Evolutionary conservation across 2,888 invertebrate genomes (phyloP), one percentile per base, ranked within the genome.

Genomic region (Brenthis hecate): DNA sequence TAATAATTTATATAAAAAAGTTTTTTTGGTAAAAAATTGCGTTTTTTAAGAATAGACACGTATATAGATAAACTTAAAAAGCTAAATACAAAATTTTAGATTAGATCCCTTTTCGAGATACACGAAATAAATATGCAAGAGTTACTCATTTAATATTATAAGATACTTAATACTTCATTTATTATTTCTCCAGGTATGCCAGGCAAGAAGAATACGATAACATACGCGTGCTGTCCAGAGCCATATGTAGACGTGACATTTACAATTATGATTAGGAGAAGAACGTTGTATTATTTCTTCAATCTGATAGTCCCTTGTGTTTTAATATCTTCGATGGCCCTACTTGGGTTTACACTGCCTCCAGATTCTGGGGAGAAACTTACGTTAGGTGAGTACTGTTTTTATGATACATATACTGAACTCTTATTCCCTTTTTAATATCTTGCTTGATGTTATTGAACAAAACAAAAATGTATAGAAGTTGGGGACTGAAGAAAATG

Each of bases 231-330:
- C 95, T 97, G 99, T 92, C 95, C 99, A 81, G 96, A 97, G 89
- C 97, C 98, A 66, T 97, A 98, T 93, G 96, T 99, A 78, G 98
- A 98, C 86, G 96, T 99, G 74, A 99, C 99, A 53, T 99, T 99
- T 93, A 98, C 97, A 78, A 98, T 99, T 88, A 97, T 97, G 94
- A 98, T 99, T 83, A 95, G 99, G 79, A 95, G 99, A 85, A 95
- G 99, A 83, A 99, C 99, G 62, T 94, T 99, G 82, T 99, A 99
- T 95, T 99, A 99, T 94, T 99, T 99, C 94, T 98, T 99, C 95
- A 99, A 99, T 94, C 96, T 99, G 91, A 99, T 99, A 91, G 98
- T 99, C 84, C 99, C 99, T 79, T 99, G 99, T 91, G 98, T 99
- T 84, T 96, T 99, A 84, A 99, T 99, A 88, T 98, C 99, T 75